Evolutionary conservation across 30 jellyfish, hydroid and myxozoan genomes (phyloP).

Genomic region (Clytia hemisphaerica): DNA sequence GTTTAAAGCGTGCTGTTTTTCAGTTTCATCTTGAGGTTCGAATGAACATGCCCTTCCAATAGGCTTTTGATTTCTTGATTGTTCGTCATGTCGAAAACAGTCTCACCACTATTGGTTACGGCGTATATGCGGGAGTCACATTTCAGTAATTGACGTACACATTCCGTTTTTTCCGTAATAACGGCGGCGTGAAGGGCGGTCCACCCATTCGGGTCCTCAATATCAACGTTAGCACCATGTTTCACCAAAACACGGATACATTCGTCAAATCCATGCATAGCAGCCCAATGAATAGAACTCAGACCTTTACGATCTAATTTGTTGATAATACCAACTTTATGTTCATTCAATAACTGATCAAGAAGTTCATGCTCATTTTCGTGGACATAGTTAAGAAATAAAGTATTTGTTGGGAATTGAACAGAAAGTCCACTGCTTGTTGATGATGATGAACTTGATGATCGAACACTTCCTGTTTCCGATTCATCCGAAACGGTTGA

Average conservation of each 20-base stretch:
- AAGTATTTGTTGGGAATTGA: background rate
- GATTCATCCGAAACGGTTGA: background rate
- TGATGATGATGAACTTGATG: background rate
- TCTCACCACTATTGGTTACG: slow-evolving; percentile 54
- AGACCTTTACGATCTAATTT: slow-evolving; percentile 58
- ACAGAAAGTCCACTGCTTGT: background rate
- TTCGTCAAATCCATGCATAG: slow-evolving; percentile 34
- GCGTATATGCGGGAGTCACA: slow-evolving; percentile 54
- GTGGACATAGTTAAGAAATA: slow-evolving; percentile 37
- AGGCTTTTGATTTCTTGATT: no score
- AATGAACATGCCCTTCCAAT: no score
- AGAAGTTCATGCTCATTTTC: slow-evolving; percentile 53
- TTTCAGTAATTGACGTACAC: slow-evolving; percentile 32
- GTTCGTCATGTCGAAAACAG: slow-evolving; percentile 64
- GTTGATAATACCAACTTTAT: slow-evolving; percentile 38
- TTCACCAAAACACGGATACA: slow-evolving; percentile 51
- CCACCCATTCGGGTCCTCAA: slow-evolving; percentile 70
- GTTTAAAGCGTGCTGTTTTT: no score
- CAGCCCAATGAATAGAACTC: slow-evolving; percentile 51
- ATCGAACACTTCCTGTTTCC: background rate
- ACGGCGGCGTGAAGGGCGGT: slow-evolving; percentile 76
- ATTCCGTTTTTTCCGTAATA: slow-evolving; percentile 37
- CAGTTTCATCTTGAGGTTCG: no score
- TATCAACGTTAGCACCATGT: slow-evolving; percentile 53
- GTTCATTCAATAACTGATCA: slow-evolving; percentile 15